These are phyloP conservation scores for Varanus komodoensis DNA, from an alignment of 2,113 vertebrate genomes.

Conservation along the genomic window DNA sequence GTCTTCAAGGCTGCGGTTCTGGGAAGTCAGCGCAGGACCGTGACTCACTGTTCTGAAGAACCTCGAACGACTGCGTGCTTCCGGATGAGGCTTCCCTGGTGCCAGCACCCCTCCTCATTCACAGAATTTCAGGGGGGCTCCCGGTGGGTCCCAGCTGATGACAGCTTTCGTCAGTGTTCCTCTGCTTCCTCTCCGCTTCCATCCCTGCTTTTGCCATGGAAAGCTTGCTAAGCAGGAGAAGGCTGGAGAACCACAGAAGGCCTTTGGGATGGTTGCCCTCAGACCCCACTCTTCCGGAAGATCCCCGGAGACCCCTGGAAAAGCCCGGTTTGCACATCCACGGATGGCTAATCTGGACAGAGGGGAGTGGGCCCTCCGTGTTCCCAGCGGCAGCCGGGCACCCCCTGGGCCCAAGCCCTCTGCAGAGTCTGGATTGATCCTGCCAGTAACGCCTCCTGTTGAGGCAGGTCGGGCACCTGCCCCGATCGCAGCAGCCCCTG, in stretches of 20 bases:
- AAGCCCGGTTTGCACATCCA: not conserved
- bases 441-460: too few species aligned
- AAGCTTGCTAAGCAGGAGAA: too few species aligned
- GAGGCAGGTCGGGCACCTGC: too few species aligned
- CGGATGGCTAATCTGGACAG: not conserved
- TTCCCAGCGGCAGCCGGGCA: not conserved
- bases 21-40: not conserved
- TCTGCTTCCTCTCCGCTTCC: not conserved
- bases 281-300: too few species aligned
- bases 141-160: not conserved
- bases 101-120: not conserved
- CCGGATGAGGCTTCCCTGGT: not conserved
- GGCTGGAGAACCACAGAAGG: too few species aligned
- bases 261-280: too few species aligned
- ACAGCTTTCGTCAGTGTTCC: not conserved
- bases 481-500: too few species aligned
- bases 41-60: not conserved
- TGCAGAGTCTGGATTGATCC: too few species aligned
- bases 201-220: too few species aligned
- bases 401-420: not conserved
- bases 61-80: not conserved
- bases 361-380: not conserved
- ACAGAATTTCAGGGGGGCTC: not conserved
- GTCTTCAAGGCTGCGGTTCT: not conserved
- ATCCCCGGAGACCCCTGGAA: not conserved